These are phyloP conservation scores for Venustaconcha ellipsiformis DNA, from an alignment of 1,140 invertebrate species.

Conservation along the genomic window DNA sequence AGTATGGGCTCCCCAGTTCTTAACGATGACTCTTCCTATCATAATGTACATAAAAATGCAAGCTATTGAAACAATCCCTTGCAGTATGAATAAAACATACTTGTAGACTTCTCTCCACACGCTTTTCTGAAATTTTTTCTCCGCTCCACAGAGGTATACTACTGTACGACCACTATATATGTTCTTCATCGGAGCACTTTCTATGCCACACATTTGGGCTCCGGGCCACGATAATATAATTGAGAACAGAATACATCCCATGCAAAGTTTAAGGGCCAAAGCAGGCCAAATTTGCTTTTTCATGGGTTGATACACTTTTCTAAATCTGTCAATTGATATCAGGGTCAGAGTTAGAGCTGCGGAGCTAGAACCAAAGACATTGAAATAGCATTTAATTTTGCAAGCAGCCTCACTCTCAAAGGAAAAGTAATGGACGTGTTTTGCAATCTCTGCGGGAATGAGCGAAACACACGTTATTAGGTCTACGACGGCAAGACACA, in stretches of 20 bases:
- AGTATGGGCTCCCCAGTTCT: conserved; percentile 15
- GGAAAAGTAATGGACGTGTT: conserved; percentile 19
- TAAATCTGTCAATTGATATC: conserved; percentile 24
- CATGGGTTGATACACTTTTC: conserved; percentile 23
- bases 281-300: conserved; percentile 16
- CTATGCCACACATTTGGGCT: conserved; percentile 23
- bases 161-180: conserved; percentile 6
- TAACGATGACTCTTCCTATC: conserved; percentile 17
- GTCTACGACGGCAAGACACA: conserved; percentile 19
- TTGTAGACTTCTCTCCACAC: conserved; percentile 15
- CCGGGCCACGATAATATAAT: conserved; percentile 14
- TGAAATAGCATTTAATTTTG: conserved; percentile 22
- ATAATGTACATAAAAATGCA: conserved; percentile 28
- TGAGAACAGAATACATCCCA: conserved; percentile 19
- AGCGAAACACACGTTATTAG: conserved; percentile 18
- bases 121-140: conserved; percentile 16
- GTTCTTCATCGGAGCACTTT: conserved; percentile 8
- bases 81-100: conserved; percentile 6
- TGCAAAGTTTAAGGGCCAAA: conserved; percentile 9
- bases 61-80: conserved; percentile 12
- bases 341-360: conserved; percentile 15
- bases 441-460: conserved; percentile 24
- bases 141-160: conserved; percentile 19
- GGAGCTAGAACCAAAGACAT: conserved; percentile 16
- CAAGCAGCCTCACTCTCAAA: conserved; percentile 17